Base-by-base conservation (phyloP, 2,797 vertebrate species). In the Argyrosomus regius region DNA sequence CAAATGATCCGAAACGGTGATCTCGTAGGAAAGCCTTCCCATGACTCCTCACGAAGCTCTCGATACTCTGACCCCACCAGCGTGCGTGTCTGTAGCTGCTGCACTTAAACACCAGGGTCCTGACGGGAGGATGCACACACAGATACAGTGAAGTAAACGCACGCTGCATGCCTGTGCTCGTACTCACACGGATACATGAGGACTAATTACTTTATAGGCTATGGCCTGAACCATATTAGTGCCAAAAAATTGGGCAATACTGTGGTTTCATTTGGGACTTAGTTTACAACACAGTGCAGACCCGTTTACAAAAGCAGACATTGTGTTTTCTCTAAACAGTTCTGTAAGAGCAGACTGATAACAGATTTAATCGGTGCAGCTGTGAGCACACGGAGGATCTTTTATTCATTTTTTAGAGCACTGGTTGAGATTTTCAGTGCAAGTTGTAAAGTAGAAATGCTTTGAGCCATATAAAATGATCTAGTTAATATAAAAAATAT, bases 51-150 rank as follows among this genome's bases (percentile, higher is more conserved):
- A 97, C 84, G 50, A 99, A 99, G 81, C 93, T 96, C 60, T 99
- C 97, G 45, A 99, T 98, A 84, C 97, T 96, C 78, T 98, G 97
- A 78, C 97, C 97, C 98, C 97, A 99, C 98, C 97, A 99, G 54
- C 96, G 96, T 4, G 98, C 97, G 20, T 98, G 97, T 81, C 98
- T 94, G 90, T 96, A 98, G 94, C 96, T 99, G 94, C 92, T 96
- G 89, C 97, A 99, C 94, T 99, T 99, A 87, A 99, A 93, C 91
- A 99, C 97, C 77, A 99, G 92, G 0, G 96, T 96, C 95, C 98
- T 99, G 91, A 16, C 10, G 3, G 39, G 12, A 49, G 14, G 18
- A 67, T 7, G 54, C 0, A 24, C 43, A 81, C 24, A 78, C 12
- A 61, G 6, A 68, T 6, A 12, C 11, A 9, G 22, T 45, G 9